Conservation (phyloP, 1,140 invertebrate species). For the Drosophila nannoptera region DNA sequence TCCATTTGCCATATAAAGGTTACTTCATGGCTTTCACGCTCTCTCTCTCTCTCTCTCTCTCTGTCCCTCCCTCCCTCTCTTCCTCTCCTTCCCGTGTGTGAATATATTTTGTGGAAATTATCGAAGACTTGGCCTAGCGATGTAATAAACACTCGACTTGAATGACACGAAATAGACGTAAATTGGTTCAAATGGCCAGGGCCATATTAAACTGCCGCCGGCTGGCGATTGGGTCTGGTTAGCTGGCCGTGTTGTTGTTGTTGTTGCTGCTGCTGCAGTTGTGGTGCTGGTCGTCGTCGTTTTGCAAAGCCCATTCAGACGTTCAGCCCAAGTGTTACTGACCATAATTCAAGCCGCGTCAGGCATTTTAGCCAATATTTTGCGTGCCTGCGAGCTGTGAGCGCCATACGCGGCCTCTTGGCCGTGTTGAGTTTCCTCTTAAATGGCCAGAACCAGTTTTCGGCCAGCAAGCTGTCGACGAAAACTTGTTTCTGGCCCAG, state of each 20-base stretch:
- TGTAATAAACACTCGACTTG: slow-evolving; percentile 64
- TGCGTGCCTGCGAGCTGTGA: slow-evolving; percentile 7
- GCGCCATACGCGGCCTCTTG: slow-evolving; percentile 29
- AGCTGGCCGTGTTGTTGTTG: slow-evolving; percentile 17
- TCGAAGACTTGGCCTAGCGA: not conserved
- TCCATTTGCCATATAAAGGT: not conserved
- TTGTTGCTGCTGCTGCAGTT: slow-evolving; percentile 15
- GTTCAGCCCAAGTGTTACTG: slow-evolving; percentile 66
- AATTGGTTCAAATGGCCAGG: slow-evolving; percentile 64
- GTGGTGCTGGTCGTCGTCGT: slow-evolving; percentile 17
- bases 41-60: too few species aligned
- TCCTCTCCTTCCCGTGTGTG: too few species aligned
- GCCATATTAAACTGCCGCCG: slow-evolving; percentile 59
- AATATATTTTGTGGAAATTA: too few species aligned
- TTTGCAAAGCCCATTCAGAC: slow-evolving; percentile 65
- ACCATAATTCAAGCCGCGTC: slow-evolving; percentile 65
- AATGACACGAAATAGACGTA: slow-evolving; percentile 72
- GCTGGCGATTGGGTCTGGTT: slow-evolving; percentile 45
- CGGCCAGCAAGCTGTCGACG: slow-evolving; percentile 47
- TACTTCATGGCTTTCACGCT: not conserved
- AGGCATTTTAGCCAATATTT: slow-evolving; percentile 69
- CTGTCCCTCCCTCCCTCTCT: too few species aligned
- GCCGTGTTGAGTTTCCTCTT: slow-evolving; percentile 59
- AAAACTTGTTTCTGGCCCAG: slow-evolving; percentile 60
- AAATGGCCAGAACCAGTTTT: slow-evolving; percentile 55